A percentile compares a stretch with the other conserved stretches of the same genome.
Evolutionary conservation across 2,113 vertebrate genomes (phyloP).

Genomic region (Suncus etruscus): DNA sequence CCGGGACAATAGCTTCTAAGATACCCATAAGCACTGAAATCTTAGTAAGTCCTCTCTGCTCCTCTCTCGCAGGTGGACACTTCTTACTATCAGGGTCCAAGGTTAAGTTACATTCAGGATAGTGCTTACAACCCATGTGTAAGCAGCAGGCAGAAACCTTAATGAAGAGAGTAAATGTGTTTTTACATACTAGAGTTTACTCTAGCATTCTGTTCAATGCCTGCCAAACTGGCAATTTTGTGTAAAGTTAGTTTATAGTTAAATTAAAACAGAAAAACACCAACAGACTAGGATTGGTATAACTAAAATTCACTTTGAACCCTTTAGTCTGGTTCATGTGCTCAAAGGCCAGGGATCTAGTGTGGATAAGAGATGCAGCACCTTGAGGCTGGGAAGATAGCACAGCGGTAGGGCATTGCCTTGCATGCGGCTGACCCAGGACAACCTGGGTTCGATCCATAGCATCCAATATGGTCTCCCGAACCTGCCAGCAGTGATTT

Average conservation of each 20-base stretch:
- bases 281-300: background rate
- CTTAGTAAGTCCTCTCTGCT: background rate
- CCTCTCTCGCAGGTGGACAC: background rate
- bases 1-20: background rate
- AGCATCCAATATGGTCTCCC: too few species aligned
- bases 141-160: background rate
- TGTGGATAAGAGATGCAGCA: too few species aligned
- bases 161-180: background rate
- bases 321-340: background rate
- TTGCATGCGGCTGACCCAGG: too few species aligned
- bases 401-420: too few species aligned
- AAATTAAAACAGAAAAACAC: conserved; percentile 13
- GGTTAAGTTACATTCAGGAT: background rate
- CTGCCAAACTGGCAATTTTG: background rate
- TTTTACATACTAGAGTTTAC: conserved; percentile 34
- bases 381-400: too few species aligned
- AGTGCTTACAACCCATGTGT: background rate
- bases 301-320: background rate
- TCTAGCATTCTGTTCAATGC: background rate
- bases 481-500: too few species aligned
- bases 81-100: background rate
- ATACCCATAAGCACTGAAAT: background rate
- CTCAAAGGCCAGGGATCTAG: background rate
- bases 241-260: background rate
- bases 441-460: too few species aligned